Evolutionary conservation across 1,140 invertebrate genomes (phyloP), one percentile per base, ranked within the genome.

Genomic region (Bemisia tabaci): DNA sequence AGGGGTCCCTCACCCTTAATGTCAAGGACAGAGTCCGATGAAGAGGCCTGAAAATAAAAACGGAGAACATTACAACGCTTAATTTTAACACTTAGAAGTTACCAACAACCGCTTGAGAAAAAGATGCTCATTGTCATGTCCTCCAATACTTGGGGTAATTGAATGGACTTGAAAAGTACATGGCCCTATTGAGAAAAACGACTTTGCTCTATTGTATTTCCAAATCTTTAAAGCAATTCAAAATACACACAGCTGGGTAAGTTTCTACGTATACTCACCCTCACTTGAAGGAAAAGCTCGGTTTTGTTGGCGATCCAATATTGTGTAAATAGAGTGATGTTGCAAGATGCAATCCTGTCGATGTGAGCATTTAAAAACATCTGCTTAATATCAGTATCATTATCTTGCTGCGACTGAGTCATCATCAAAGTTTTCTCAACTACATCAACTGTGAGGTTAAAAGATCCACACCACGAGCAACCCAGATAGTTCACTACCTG

Each of bases 261-360:
- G n/a, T n/a, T n/a, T n/a, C n/a, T n/a, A n/a, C n/a, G n/a, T n/a
- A 63, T 60, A 73, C 71, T 79, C 78, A 91, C 89, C 79, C 88
- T 87, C 58, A 92, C 81, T 73, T 89, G 86, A 65, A 95, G 75
- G 22, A 87, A 83, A 68, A 91, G 78, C 23, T 84, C 86, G 5
- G 92, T 92, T 76, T 94, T 93, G 77, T 95, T 95, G 59, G 94
- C 84, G 74, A 95, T 86, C 93, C 93, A 95, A 77, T 93, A 94
- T 1, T 91, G 90, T 17, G 89, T 83, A 74, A 90, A 89, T 58
- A 95, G 77, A 67, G 85, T 83, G 39, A 92, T 74, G 64, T 86
- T 81, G 75, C 82, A 82, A 68, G 81, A 82, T 66, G 79, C 80
- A n/a, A 78, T 78, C 65, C 82, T 79, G 23, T 83, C 82, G 12